Base-by-base conservation (phyloP, 2,888 invertebrate genomes). In the Cantharis lateralis region DNA sequence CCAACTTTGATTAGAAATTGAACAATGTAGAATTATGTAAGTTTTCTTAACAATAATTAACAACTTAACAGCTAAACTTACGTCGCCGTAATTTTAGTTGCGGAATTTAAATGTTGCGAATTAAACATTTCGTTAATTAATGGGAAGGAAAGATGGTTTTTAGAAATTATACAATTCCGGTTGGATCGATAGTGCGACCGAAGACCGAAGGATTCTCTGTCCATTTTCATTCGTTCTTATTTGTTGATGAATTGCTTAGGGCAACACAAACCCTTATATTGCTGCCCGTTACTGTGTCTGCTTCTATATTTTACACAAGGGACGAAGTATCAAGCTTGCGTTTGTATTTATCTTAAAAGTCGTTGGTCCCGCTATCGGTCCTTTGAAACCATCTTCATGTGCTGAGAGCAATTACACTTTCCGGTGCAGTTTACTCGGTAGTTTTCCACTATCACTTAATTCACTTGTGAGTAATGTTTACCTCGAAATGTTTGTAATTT, bases 241-340 rank as follows among this genome's bases (percentile, higher is more conserved):
- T 79, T 78, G 74, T 79, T 81, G 81, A 81, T 81, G 81, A 81
- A 81, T 79, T 76, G 80, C 80, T 75, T 62, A 68, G 68, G 79
- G 79, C 78, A 62, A 70, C 70, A 71, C 78, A 74, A 73, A 76
- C 72, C 76, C 77, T 81, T 81, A 78, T 80, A 80, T 81, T 74
- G 77, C 71, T 73, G 64, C 68, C 75, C 70, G 69, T 70, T 77
- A 69, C 72, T 68, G 71, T 75, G 74, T 72, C 68, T 72, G 78
- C 32, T 75, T 66, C 71, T 74, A 77, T 72, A 77, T 77, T 77
- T 75, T 75, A 71, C 72, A 72, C 72, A 68, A 66, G 74, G 66
- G 71, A 71, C 71, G 61, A 69, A 74, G 71, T 70, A 75, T 78
- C 72, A 71, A 62, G 48, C 62, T 68, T 72, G 70, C 62, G 72